Percentiles rank a stretch among this genome's conserved stretches.
phyloP scores from a whole-genome alignment of 2,113 vertebrate genomes.

The Gyps fulvus region DNA sequence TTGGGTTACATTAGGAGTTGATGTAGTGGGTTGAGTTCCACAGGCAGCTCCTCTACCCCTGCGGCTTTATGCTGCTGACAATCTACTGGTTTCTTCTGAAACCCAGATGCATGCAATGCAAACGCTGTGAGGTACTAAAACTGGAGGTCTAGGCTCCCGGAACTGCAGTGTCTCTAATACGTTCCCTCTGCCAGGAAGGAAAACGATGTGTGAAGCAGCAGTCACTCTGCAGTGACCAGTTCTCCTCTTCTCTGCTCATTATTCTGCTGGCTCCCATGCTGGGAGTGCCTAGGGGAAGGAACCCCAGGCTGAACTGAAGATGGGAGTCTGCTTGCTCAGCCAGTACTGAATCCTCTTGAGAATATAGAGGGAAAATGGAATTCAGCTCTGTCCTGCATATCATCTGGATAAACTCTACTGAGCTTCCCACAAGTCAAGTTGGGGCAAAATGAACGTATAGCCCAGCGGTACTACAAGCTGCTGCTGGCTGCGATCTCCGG shows the following conservation, averaged over 20 bases:
- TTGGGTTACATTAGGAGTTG: neutral
- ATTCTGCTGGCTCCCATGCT: neutral
- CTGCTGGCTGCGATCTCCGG: accelerated
- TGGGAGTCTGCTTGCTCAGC: neutral
- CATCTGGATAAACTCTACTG: neutral
- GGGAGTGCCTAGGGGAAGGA: neutral
- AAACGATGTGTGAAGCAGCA: neutral
- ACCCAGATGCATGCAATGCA: neutral
- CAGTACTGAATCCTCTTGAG: neutral
- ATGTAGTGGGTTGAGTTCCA: neutral
- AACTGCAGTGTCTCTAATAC: too few species aligned
- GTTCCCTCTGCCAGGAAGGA: neutral
- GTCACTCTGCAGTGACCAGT: too few species aligned
- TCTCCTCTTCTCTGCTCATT: neutral
- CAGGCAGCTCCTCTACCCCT: neutral
- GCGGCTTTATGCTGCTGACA: neutral
- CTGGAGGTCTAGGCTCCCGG: neutral
- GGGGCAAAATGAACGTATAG: neutral
- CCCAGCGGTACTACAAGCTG: neutral
- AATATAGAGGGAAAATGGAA: neutral
- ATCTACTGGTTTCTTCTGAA: neutral
- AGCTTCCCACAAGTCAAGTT: neutral
- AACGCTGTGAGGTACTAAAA: neutral
- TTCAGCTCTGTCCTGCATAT: neutral
- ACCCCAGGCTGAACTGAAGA: neutral